phyloP scores from a whole-genome alignment of 2,113 vertebrate species.

The Vulpes vulpes region DNA sequence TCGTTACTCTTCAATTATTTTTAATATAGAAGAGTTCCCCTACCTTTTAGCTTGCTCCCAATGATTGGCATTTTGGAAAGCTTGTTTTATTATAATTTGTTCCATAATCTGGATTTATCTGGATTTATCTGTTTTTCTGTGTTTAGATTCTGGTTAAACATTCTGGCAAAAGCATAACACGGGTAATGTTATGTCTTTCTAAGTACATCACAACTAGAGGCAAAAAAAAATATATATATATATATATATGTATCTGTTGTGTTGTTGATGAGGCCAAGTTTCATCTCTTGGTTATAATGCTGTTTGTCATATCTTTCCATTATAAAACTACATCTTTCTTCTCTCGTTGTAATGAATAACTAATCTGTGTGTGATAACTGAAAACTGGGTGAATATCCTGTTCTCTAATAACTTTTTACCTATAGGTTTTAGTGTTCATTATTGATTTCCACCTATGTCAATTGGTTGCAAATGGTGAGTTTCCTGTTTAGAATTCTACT shows the following conservation, averaged over 20 bases:
- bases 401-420: neutral
- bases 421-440: neutral
- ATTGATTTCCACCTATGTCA: neutral
- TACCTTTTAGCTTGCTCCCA: no score
- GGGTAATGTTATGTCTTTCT: neutral
- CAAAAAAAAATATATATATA: neutral
- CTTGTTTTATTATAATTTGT: no score
- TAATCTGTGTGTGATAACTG: neutral
- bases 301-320: neutral
- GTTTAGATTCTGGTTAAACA: neutral
- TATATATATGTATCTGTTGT: neutral
- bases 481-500: neutral
- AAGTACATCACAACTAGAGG: neutral
- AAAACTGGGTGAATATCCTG: neutral
- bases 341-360: neutral
- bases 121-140: no score
- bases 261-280: neutral
- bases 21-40: no score
- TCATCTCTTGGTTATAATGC: neutral
- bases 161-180: neutral
- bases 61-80: no score
- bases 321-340: neutral
- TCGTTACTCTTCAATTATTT: no score
- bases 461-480: neutral
- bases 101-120: no score